Evolutionary conservation across 2,113 vertebrate genomes (phyloP).

Genomic region (Paedocypris sp.): DNA sequence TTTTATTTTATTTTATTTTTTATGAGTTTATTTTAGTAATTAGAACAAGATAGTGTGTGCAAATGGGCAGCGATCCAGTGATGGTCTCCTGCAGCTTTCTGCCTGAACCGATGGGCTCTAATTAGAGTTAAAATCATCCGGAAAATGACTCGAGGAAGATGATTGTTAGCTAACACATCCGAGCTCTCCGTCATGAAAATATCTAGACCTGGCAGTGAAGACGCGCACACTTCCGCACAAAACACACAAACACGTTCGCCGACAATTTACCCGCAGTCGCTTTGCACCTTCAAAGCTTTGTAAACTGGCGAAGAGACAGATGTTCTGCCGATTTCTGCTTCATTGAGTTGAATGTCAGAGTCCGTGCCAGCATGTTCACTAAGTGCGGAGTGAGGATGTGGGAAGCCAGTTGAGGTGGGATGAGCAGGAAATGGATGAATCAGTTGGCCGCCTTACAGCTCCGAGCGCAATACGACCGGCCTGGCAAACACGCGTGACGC

Average conservation of each 20-base stretch:
- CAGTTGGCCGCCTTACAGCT: conserved; percentile 43
- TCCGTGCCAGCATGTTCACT: conserved; percentile 45
- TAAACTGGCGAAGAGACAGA: conserved; percentile 52
- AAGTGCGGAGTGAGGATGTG: conserved; percentile 40
- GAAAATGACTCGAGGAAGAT: conserved; percentile 53
- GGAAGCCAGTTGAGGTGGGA: conserved; percentile 25
- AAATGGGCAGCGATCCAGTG: conserved; percentile 44
- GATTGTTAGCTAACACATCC: conserved; percentile 62
- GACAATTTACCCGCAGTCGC: conserved; percentile 1
- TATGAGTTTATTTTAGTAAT: conserved; percentile 19
- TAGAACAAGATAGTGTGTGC: conserved; percentile 35
- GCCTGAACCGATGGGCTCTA: conserved; percentile 60
- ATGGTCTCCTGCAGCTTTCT: conserved; percentile 47
- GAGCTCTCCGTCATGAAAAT: conserved; percentile 56
- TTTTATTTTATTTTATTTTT: background rate
- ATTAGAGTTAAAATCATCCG: conserved; percentile 59
- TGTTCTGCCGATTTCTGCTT: conserved; percentile 52
- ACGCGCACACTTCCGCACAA: background rate
- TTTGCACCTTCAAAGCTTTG: conserved; percentile 42
- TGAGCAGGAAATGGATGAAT: conserved; percentile 33
- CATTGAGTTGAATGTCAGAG: conserved; percentile 45
- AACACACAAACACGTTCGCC: background rate
- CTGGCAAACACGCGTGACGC: conserved; percentile 39
- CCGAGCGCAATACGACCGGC: conserved; percentile 36
- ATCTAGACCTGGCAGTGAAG: conserved; percentile 38